phyloP scores from a whole-genome alignment of 2,797 vertebrate species.

The Mallotus villosus region DNA sequence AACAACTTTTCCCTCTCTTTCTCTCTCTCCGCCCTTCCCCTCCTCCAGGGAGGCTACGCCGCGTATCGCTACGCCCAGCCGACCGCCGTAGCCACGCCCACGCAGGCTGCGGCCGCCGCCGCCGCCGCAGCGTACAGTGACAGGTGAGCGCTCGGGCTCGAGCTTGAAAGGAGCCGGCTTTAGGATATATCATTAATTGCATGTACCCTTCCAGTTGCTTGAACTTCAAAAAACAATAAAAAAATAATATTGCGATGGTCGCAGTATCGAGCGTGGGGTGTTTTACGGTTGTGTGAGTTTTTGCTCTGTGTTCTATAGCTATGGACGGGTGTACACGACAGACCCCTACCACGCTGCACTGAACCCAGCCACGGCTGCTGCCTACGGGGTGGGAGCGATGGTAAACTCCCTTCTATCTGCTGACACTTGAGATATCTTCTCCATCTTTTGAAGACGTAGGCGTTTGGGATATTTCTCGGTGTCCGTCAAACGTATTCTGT shows the following conservation, averaged over 20 bases:
- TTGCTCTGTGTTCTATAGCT: slow-evolving; percentile 70
- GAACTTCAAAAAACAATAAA: too few species aligned
- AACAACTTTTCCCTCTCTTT: background rate
- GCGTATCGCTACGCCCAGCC: slow-evolving; percentile 98
- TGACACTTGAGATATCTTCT: background rate
- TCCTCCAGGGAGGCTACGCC: slow-evolving; percentile 90
- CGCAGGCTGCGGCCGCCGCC: slow-evolving; percentile 88
- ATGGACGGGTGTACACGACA: slow-evolving; percentile 96
- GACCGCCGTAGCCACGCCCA: slow-evolving; percentile 84
- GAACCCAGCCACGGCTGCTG: slow-evolving; percentile 83
- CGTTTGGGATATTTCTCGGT: background rate
- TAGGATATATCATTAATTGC: too few species aligned
- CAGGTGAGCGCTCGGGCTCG: slow-evolving; percentile 74
- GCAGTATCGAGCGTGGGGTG: background rate
- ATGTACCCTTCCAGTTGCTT: too few species aligned
- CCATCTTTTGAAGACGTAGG: background rate
- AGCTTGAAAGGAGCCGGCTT: too few species aligned
- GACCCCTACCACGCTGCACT: slow-evolving; percentile 97
- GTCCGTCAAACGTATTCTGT: slow-evolving; percentile 4
- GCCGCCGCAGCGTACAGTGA: slow-evolving; percentile 94
- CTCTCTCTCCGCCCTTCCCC: background rate
- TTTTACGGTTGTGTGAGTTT: background rate
- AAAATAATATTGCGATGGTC: too few species aligned
- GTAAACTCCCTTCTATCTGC: slow-evolving; percentile 66
- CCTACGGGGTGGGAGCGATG: slow-evolving; percentile 98